Conservation (phyloP, 1,140 invertebrate species). For the Lordiphosa clarofinis region DNA sequence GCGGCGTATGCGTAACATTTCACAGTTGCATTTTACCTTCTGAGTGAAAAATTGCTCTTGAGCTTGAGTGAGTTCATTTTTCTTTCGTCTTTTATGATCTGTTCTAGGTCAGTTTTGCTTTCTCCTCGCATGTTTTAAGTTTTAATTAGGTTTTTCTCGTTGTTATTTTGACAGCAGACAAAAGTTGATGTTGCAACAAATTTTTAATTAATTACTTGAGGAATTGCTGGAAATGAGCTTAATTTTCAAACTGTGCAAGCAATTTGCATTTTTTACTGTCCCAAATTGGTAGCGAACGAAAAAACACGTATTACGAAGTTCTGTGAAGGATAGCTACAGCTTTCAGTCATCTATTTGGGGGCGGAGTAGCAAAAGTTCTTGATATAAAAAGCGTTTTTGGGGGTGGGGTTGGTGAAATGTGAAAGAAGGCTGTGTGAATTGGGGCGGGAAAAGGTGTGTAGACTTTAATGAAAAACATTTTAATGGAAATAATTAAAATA, state of each 20-base stretch:
- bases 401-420: conserved; percentile 2
- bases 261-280: conserved; percentile 59
- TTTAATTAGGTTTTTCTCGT: conserved; percentile 66
- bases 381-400: conserved; percentile 65
- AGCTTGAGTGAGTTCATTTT: conserved; percentile 32
- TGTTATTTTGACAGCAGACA: conserved; percentile 52
- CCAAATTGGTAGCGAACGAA: conserved; percentile 20
- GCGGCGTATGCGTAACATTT: conserved; percentile 73
- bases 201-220: conserved; percentile 75
- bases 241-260: conserved; percentile 52
- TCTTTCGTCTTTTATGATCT: conserved; percentile 30
- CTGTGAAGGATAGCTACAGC: conserved; percentile 40
- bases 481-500: too few relatives aligned
- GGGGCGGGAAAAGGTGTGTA: conserved; percentile 5
- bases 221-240: conserved; percentile 34
- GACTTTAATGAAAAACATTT: too few relatives aligned
- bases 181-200: conserved; percentile 62
- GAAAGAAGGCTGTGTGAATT: conserved; percentile 15
- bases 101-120: conserved; percentile 51
- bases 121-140: conserved; percentile 54
- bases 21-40: conserved; percentile 43
- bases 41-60: conserved; percentile 18
- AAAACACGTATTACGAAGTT: conserved; percentile 54
- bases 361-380: conserved; percentile 50
- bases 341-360: conserved; percentile 5